phyloP scores from a whole-genome alignment of 2,888 invertebrate genomes.

The Tiphia femorata region DNA sequence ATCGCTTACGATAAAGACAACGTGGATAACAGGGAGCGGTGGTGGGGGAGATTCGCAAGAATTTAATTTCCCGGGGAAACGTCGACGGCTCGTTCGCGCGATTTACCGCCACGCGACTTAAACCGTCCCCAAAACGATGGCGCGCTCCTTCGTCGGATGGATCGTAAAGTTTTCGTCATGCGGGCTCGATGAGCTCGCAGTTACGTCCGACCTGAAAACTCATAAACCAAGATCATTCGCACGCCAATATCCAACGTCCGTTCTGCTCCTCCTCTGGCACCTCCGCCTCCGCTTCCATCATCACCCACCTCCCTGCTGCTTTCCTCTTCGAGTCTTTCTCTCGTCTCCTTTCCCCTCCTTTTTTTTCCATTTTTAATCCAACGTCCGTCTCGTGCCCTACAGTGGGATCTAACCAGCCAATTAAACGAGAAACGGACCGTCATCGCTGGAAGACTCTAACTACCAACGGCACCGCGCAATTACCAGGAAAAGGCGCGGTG shows the following conservation, averaged over 20 bases:
- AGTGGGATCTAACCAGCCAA: constrained; percentile 44
- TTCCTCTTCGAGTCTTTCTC: no score
- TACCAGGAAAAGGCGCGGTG: constrained; percentile 52
- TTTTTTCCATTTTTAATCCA: not conserved
- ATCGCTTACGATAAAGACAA: no score
- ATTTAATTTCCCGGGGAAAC: no score
- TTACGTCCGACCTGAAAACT: not conserved
- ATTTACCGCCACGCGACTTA: no score
- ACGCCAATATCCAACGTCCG: not conserved
- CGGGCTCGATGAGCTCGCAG: not conserved
- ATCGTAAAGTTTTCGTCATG: constrained; percentile 4
- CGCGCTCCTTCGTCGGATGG: not conserved
- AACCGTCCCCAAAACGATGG: no score
- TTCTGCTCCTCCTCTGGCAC: no score
- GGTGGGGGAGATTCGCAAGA: no score
- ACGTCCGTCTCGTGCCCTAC: constrained; percentile 20
- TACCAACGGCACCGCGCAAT: constrained; percentile 52
- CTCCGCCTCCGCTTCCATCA: no score
- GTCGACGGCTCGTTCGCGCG: no score
- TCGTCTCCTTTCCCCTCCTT: not conserved
- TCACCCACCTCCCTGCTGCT: not conserved
- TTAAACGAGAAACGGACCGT: constrained; percentile 44
- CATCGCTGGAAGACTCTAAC: constrained; percentile 43
- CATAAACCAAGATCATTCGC: not conserved
- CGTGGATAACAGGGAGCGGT: no score